Conservation (phyloP, 2,113 vertebrate species). For the Cynocephalus volans region DNA sequence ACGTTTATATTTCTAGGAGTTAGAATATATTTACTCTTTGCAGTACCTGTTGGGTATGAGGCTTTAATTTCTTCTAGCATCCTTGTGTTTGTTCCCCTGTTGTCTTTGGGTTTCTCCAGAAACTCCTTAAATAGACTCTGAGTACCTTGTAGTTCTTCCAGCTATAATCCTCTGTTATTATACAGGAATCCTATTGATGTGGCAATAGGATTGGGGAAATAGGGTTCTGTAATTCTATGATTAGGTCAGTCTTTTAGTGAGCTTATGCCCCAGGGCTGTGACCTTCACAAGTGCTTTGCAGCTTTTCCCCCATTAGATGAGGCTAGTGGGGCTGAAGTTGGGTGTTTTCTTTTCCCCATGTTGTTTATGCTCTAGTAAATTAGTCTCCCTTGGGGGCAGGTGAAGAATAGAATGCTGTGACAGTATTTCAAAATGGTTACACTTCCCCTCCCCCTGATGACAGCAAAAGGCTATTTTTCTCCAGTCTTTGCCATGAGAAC, state of each 20-base stretch:
- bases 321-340: background rate
- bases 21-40: background rate
- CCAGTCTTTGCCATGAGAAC: background rate
- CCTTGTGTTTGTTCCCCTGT: background rate
- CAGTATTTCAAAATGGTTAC: background rate
- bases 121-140: background rate
- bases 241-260: background rate
- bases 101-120: background rate
- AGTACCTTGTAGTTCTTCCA: background rate
- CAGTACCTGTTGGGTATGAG: background rate
- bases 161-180: background rate
- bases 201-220: background rate
- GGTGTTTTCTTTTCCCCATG: background rate
- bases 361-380: background rate
- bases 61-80: background rate
- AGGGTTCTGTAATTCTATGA: background rate
- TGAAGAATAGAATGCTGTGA: background rate
- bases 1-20: background rate
- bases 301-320: background rate
- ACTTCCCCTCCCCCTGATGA: background rate
- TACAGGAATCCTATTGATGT: background rate
- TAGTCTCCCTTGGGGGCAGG: background rate
- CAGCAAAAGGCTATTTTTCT: background rate
- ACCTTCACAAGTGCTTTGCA: background rate
- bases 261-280: background rate